Conservation (phyloP, 2,113 vertebrate genomes). For the Falco punctatus region DNA sequence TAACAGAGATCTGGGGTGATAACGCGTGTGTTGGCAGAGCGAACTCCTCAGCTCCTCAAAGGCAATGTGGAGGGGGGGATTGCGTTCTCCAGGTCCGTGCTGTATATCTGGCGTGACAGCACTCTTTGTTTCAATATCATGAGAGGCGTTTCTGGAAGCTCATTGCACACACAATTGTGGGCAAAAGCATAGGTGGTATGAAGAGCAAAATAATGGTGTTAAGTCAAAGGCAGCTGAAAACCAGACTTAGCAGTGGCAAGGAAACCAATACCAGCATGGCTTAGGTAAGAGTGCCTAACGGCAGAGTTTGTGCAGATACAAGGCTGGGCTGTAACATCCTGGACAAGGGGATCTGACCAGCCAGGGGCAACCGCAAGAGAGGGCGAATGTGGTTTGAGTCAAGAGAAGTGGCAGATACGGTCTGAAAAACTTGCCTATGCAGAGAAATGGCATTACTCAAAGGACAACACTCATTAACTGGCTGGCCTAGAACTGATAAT, state of each 20-base stretch:
- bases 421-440: not conserved
- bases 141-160: not conserved
- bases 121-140: not conserved
- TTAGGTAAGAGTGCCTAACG: not conserved
- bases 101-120: not conserved
- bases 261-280: not conserved
- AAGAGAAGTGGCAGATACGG: not conserved
- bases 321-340: not conserved
- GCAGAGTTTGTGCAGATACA: not conserved
- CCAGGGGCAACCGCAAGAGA: not conserved
- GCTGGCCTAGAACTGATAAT: not conserved
- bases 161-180: not conserved
- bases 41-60: not conserved
- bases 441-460: not conserved
- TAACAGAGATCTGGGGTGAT: not conserved
- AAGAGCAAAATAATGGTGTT: not conserved
- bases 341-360: not conserved
- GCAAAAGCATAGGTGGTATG: not conserved
- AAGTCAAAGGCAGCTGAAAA: not conserved
- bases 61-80: not conserved
- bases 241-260: not conserved
- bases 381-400: not conserved
- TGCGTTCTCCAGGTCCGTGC: accelerated
- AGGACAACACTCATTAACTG: not conserved
- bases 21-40: not conserved